Conservation (phyloP, 2,888 invertebrate genomes). For the Adineta ricciae region DNA sequence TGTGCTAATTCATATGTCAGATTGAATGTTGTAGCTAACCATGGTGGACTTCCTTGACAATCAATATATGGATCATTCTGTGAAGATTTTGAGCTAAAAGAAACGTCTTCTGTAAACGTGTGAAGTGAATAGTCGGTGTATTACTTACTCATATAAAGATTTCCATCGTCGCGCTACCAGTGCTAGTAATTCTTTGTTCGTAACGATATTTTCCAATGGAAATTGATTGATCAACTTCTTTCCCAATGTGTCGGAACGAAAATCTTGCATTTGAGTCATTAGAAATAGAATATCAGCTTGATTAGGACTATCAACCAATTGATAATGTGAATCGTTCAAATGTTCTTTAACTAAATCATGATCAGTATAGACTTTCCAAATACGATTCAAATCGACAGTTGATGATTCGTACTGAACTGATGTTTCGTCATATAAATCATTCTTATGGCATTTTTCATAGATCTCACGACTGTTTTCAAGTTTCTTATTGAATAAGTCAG, state of each 20-base stretch:
- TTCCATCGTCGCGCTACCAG: slow-evolving; percentile 60
- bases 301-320: slow-evolving; percentile 60
- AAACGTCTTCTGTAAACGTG: neutral
- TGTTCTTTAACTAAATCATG: slow-evolving; percentile 58
- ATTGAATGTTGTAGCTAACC: slow-evolving; percentile 79
- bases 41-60: slow-evolving; percentile 56
- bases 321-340: slow-evolving; percentile 63
- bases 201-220: slow-evolving; percentile 76
- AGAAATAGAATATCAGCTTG: slow-evolving; percentile 78
- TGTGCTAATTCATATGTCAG: slow-evolving; percentile 69
- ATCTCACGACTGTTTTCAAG: neutral
- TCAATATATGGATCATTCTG: slow-evolving; percentile 37
- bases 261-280: slow-evolving; percentile 66
- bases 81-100: neutral
- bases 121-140: no score
- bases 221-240: slow-evolving; percentile 70
- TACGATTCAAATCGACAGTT: neutral
- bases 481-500: neutral
- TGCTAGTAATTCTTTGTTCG: slow-evolving; percentile 74
- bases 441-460: slow-evolving; percentile 2
- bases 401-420: neutral
- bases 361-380: slow-evolving; percentile 60
- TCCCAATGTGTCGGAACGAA: slow-evolving; percentile 42
- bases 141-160: slow-evolving; percentile 37
- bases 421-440: neutral